Evolutionary conservation across 2,888 invertebrate species (phyloP).

Genomic region (Pristionchus japonicus): DNA sequence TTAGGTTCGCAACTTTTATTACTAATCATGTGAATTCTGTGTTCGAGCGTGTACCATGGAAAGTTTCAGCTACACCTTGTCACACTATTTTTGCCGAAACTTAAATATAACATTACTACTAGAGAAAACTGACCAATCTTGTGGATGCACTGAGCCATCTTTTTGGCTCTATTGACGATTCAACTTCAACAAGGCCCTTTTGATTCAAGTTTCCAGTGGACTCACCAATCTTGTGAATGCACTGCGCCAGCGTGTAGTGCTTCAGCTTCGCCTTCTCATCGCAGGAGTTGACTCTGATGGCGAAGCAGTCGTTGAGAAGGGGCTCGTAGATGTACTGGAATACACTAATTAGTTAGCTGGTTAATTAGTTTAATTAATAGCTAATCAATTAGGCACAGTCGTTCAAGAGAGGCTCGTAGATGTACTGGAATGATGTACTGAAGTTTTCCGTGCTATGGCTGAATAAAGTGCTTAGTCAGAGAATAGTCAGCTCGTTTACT

Average conservation of each 20-base stretch:
- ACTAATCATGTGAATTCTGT: too few species aligned
- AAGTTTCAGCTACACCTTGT: too few species aligned
- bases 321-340: conserved; percentile 37
- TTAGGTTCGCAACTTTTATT: too few species aligned
- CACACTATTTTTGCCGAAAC: too few species aligned
- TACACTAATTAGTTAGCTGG: not conserved
- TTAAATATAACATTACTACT: too few species aligned
- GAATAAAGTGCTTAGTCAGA: too few species aligned
- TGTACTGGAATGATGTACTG: not conserved
- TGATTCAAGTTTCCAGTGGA: not conserved
- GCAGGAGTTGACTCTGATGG: conserved; percentile 23
- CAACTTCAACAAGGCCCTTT: not conserved
- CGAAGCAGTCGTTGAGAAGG: conserved; percentile 27
- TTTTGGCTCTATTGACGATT: too few species aligned
- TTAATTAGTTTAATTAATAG: not conserved
- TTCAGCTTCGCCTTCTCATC: conserved; percentile 4
- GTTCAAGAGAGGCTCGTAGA: too few species aligned
- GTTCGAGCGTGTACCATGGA: too few species aligned
- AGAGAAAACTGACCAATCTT: not conserved
- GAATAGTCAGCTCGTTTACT: not conserved
- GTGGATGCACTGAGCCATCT: conserved; percentile 7
- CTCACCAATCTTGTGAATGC: conserved; percentile 27
- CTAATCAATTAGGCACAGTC: not conserved
- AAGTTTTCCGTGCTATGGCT: too few species aligned
- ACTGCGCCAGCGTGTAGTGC: not conserved